Evolutionary conservation across 1,140 invertebrate species (phyloP).

Genomic region (Sipha flava): DNA sequence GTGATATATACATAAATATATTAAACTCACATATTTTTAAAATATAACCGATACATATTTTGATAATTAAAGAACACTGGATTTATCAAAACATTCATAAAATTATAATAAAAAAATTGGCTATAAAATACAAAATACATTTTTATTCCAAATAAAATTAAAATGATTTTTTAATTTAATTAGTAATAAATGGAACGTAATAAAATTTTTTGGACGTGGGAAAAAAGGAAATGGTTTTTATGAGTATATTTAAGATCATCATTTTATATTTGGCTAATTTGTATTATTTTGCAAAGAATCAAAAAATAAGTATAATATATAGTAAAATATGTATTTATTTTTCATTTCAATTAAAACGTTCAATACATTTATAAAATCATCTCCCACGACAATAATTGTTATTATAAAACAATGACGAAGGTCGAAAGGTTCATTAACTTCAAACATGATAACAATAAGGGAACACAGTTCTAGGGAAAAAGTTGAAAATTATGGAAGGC

Average conservation of each 20-base stretch:
- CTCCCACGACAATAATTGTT: constrained; percentile 28
- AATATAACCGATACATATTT: too few relatives aligned
- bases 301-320: neutral
- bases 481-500: neutral
- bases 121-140: too few relatives aligned
- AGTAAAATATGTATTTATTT: neutral
- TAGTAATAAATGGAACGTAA: neutral
- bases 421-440: constrained; percentile 26
- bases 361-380: neutral
- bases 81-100: too few relatives aligned
- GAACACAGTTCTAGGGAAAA: neutral
- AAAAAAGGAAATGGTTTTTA: neutral
- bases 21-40: too few relatives aligned
- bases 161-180: too few relatives aligned
- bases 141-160: too few relatives aligned
- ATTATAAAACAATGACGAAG: constrained; percentile 26
- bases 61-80: too few relatives aligned
- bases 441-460: neutral
- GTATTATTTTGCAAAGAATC: neutral
- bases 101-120: too few relatives aligned
- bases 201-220: neutral
- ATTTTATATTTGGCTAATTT: neutral
- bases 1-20: too few relatives aligned
- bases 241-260: neutral
- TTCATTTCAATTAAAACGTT: constrained; percentile 21